A percentile compares a stretch with the other conserved stretches of the same genome.
phyloP scores from a whole-genome alignment of 2,797 vertebrate species.

The Cynopterus sphinx region DNA sequence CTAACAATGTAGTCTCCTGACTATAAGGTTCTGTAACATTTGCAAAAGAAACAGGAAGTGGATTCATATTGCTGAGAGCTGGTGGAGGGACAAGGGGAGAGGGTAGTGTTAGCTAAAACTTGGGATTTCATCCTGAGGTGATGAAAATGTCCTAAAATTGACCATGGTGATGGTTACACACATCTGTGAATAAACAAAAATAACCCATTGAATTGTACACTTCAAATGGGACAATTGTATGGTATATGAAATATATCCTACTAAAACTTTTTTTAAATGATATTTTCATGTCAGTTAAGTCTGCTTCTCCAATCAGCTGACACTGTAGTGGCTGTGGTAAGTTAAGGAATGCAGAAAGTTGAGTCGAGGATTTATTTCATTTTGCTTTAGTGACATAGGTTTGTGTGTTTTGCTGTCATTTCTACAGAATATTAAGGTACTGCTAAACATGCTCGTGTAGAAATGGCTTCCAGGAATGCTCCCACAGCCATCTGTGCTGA shows the following conservation, averaged over 20 bases:
- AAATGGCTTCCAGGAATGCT: neutral
- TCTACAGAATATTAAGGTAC: neutral
- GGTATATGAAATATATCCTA: too few relatives aligned
- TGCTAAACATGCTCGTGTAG: neutral
- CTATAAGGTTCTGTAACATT: neutral
- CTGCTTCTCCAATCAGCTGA: neutral
- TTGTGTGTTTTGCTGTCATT: neutral
- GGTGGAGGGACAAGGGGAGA: neutral
- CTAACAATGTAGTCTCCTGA: neutral
- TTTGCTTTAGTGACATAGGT: neutral
- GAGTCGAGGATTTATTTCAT: neutral
- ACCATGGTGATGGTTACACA: too few relatives aligned
- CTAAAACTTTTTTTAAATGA: too few relatives aligned
- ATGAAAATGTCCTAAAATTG: too few relatives aligned
- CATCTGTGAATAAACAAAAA: too few relatives aligned
- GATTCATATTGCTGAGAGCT: neutral
- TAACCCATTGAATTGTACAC: too few relatives aligned
- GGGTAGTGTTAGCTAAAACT: neutral
- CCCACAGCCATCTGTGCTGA: neutral
- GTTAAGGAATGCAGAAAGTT: neutral
- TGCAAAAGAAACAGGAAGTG: neutral
- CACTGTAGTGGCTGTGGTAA: neutral
- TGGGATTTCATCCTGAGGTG: too few relatives aligned
- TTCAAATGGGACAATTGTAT: too few relatives aligned
- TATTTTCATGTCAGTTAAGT: neutral